phyloP scores from a whole-genome alignment of 2,888 invertebrate genomes.

The Mythimna albipuncta region DNA sequence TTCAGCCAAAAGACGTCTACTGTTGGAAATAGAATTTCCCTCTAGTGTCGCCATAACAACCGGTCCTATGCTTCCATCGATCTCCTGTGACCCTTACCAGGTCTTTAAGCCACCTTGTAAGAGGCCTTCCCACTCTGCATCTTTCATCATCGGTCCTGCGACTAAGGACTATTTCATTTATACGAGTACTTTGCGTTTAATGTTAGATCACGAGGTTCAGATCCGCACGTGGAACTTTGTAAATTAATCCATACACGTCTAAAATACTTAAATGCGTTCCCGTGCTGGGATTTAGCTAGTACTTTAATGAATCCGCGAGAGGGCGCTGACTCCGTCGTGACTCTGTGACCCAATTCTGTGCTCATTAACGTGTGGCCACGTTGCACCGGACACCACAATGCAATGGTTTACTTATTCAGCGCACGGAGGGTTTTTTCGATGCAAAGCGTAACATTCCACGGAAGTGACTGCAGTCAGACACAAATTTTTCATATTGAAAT shows the following conservation, averaged over 20 bases:
- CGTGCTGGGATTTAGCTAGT: constrained; percentile 58
- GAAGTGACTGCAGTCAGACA: constrained; percentile 55
- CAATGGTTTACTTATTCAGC: constrained; percentile 80
- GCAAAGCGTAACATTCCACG: constrained; percentile 57
- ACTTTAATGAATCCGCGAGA: constrained; percentile 64
- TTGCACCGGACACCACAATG: constrained; percentile 79
- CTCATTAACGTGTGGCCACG: constrained; percentile 86
- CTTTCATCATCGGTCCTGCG: too few relatives aligned
- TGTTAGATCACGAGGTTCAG: constrained; percentile 3
- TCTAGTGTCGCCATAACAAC: too few relatives aligned
- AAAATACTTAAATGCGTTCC: constrained; percentile 50
- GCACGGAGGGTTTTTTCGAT: constrained; percentile 65
- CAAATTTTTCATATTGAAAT: constrained; percentile 61
- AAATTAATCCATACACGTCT: constrained; percentile 50
- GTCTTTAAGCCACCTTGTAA: too few relatives aligned
- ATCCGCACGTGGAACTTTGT: constrained; percentile 26
- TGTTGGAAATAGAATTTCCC: background rate
- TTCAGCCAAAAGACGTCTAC: background rate
- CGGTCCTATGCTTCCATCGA: too few relatives aligned
- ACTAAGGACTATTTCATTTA: background rate
- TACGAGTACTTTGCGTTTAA: constrained; percentile 1
- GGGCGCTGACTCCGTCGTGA: constrained; percentile 66
- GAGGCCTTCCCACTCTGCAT: too few relatives aligned
- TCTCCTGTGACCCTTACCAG: too few relatives aligned
- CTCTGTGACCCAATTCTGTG: constrained; percentile 78